Evolutionary conservation across 2,113 vertebrate genomes (phyloP).

Genomic region (Rhabdomys dilectus): DNA sequence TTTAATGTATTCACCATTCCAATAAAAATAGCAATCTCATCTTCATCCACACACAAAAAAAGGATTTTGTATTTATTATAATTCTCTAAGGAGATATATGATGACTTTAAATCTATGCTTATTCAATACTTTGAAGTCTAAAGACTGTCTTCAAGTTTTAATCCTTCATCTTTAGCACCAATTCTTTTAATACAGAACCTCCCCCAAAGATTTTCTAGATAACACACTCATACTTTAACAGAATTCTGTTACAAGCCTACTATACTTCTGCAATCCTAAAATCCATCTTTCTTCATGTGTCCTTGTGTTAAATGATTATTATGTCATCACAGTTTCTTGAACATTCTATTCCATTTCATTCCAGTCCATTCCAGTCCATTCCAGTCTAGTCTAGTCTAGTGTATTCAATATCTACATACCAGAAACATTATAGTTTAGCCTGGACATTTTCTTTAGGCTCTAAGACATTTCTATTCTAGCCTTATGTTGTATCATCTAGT

Average conservation of each 20-base stretch:
- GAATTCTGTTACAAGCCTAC: not conserved
- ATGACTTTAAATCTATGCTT: slow-evolving; percentile 22
- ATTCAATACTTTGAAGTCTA: not conserved
- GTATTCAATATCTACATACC: not conserved
- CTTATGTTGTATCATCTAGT: slow-evolving; percentile 2
- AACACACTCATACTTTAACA: not conserved
- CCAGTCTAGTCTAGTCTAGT: not conserved
- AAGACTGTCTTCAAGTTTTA: slow-evolving; percentile 37
- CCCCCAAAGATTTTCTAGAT: not conserved
- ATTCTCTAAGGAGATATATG: slow-evolving; percentile 10
- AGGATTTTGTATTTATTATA: not conserved
- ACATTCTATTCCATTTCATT: not conserved
- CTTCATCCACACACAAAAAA: not conserved
- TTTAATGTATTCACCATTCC: not conserved
- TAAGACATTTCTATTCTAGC: not conserved
- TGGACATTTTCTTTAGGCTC: slow-evolving; percentile 21
- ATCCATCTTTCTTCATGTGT: slow-evolving; percentile 38
- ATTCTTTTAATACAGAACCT: slow-evolving; percentile 29
- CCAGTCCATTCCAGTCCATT: not conserved
- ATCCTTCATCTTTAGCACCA: slow-evolving; percentile 45
- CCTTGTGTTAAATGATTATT: not conserved
- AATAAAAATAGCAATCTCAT: slow-evolving; percentile 26
- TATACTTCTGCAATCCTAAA: slow-evolving; percentile 27
- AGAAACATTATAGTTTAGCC: slow-evolving; percentile 27
- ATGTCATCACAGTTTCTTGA: not conserved